Evolutionary conservation across 2,888 invertebrate genomes (phyloP).

Genomic region (Sphecodes monilicornis): DNA sequence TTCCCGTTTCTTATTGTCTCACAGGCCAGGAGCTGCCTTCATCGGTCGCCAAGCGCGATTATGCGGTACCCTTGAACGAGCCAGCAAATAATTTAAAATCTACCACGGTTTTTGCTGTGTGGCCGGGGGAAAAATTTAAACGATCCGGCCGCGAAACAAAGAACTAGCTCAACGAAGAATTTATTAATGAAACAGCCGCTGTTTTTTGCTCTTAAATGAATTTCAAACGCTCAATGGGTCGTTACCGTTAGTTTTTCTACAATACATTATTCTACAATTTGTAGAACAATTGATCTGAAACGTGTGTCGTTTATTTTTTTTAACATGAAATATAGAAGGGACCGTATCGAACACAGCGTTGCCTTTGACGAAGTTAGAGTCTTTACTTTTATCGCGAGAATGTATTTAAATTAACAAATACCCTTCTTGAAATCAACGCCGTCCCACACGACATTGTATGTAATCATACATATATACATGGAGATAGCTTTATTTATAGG

Average conservation of each 20-base stretch:
- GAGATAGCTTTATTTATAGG: too few relatives aligned
- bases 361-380: too few relatives aligned
- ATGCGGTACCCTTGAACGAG: conserved; percentile 18
- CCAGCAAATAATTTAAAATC: conserved; percentile 53
- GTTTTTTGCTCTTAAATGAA: conserved; percentile 31
- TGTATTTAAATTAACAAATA: too few relatives aligned
- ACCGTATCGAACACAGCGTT: too few relatives aligned
- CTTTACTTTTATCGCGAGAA: too few relatives aligned
- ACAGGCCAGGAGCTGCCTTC: conserved; percentile 22
- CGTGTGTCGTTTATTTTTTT: too few relatives aligned
- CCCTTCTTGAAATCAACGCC: too few relatives aligned
- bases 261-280: too few relatives aligned
- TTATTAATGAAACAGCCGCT: conserved; percentile 54
- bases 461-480: too few relatives aligned
- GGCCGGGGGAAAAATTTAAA: conserved; percentile 30
- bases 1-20: conserved; percentile 42
- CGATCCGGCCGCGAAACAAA: conserved; percentile 39
- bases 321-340: too few relatives aligned
- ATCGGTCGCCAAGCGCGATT: conserved; percentile 36
- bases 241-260: conserved; percentile 6
- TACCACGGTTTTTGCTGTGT: conserved; percentile 35
- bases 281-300: too few relatives aligned
- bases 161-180: conserved; percentile 32
- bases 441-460: too few relatives aligned
- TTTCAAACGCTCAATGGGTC: conserved; percentile 28